Base-by-base conservation (phyloP, 2,113 vertebrate genomes). In the Gasterosteus nipponicus region DNA sequence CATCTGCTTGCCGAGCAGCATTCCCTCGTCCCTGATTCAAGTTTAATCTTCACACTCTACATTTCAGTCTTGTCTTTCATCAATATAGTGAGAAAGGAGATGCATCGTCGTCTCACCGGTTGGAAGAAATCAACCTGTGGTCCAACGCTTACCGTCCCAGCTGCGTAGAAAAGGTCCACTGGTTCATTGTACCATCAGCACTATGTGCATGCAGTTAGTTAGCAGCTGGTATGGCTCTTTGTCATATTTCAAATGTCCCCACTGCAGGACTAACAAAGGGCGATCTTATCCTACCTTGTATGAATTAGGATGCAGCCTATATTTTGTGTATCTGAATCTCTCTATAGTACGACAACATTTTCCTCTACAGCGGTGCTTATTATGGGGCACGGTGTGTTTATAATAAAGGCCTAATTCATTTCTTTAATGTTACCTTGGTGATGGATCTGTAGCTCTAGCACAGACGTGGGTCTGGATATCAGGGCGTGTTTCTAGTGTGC, bases 151-250 rank as follows among this genome's bases (percentile, higher is more conserved):
- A 18, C 42, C 7, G 26, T 51, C 9, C 16, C 19, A 16, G 47
- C 14, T 46, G 53, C 26, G 54, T 41, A 60, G 9, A 59, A n/a
- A n/a, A 14, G 10, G 6, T 26, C 26, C n/a, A 18, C 14, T n/a
- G 33, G 51, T 57, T 68, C 62, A 66, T 64, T 80, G 41, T 61
- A 22, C 9, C 47, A 9, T 49, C 47, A 3, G 49, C 19, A 22
- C 19, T 10, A 22, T 5, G 49, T 53, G 19, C 49, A n/a, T 53
- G 22, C 19, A 10, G n/a, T n/a, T 11, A 53, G 49, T 53, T 22
- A 10, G 10, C 49, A 7, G 18, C 16, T 47, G 46, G 7, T 38
- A 38, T 38, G 35, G 35, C 35, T 4, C 35, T 38, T 38, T 6
- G 22, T 26, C 22, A 26, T 26, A 26, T 26, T 26, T 26, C 22